A percentile compares a stretch with the other conserved stretches of the same genome.
Conservation (phyloP, 1,140 invertebrate genomes). For the Drosophila hydei region DNA sequence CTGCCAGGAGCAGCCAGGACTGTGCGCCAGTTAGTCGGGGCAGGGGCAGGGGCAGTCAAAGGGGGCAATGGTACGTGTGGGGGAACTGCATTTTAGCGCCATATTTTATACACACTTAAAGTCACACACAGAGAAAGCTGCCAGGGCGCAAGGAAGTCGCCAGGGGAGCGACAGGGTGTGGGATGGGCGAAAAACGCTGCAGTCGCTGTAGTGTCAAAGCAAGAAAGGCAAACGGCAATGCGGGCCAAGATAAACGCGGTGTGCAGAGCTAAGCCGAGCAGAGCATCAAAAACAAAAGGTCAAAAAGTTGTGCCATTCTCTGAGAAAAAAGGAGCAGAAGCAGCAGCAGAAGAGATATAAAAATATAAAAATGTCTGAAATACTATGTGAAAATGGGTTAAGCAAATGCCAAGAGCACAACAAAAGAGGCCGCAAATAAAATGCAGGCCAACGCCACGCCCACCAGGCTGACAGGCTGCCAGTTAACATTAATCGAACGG, state of each 20-base stretch:
- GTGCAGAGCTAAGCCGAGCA: constrained; percentile 5
- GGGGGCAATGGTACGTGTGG: not conserved
- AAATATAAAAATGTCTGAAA: constrained; percentile 24
- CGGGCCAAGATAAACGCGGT: constrained; percentile 67
- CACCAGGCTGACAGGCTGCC: not conserved
- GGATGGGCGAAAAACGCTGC: constrained; percentile 29
- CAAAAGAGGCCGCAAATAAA: constrained; percentile 41
- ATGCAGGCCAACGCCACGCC: constrained; percentile 39
- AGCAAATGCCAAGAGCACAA: constrained; percentile 55
- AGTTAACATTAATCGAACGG: not conserved
- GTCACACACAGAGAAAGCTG: constrained; percentile 62
- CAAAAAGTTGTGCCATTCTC: constrained; percentile 44
- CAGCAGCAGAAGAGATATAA: not conserved
- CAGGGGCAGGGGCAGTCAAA: not conserved
- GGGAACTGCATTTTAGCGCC: constrained; percentile 75
- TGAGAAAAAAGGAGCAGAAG: not conserved
- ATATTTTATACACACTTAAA: constrained; percentile 82
- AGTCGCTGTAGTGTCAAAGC: constrained; percentile 74
- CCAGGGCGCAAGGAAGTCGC: constrained; percentile 12
- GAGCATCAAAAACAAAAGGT: constrained; percentile 71
- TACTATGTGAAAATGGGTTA: constrained; percentile 49
- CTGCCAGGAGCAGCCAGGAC: constrained; percentile 31
- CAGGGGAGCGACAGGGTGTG: constrained; percentile 12
- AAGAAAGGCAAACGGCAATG: constrained; percentile 59
- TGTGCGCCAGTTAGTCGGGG: not conserved